Conservation (phyloP, 2,113 vertebrate genomes). For the Hemibagrus wyckioides region DNA sequence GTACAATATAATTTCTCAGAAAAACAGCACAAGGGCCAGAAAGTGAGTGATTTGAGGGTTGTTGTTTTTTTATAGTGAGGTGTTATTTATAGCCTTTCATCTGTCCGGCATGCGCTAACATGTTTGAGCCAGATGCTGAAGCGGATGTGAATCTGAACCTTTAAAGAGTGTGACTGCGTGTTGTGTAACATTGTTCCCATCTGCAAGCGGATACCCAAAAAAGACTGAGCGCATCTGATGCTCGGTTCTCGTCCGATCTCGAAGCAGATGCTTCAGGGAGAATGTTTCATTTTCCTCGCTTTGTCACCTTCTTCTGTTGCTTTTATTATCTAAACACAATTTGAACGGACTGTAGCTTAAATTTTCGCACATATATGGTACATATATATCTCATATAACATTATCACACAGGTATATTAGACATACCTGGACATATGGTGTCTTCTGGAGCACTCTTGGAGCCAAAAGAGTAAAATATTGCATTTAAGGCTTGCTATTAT, state of each 20-base stretch:
- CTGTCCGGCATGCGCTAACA: neutral
- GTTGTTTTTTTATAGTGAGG: neutral
- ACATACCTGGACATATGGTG: no score
- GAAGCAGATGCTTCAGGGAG: conserved; percentile 6
- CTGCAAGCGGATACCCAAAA: conserved; percentile 16
- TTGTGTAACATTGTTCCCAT: conserved; percentile 41
- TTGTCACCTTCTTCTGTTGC: neutral
- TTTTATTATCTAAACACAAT: neutral
- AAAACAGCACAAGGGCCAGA: conserved; percentile 50
- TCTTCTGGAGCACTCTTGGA: no score
- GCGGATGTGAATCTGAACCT: conserved; percentile 14
- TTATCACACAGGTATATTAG: neutral
- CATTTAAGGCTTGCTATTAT: neutral
- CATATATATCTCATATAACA: neutral
- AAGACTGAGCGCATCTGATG: conserved; percentile 36
- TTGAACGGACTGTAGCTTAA: neutral
- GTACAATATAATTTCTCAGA: conserved; percentile 25
- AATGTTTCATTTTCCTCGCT: neutral
- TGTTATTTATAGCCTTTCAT: conserved; percentile 34
- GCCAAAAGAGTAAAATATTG: no score
- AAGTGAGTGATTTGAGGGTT: conserved; percentile 43
- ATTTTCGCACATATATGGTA: no score
- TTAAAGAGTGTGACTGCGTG: neutral
- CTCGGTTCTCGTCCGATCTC: conserved; percentile 17
- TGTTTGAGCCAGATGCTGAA: conserved; percentile 17